Base-by-base conservation (phyloP, 35 echinoderm and acorn worm species). In the Apostichopus parvimensis region DNA sequence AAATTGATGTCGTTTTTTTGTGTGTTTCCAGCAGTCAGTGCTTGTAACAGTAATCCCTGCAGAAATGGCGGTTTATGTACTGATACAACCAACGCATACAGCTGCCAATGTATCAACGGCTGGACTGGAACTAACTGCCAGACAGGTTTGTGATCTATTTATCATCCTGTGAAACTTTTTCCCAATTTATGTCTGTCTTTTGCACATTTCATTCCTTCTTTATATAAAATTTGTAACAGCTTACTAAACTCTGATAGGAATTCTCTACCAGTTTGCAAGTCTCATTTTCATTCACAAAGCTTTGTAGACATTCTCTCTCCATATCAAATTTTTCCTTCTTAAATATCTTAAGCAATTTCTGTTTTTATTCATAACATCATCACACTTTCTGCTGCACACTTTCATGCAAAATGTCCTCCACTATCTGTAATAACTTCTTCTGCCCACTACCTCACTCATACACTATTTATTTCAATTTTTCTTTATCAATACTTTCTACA, bases 11-110 rank as follows among this genome's bases (percentile, higher is more conserved):
- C 34, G 4, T 45, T 45, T 3, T 3, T 45, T 45, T 45, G 2
- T 45, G 34, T 45, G 34, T 45, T 45, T 45, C 34, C 7, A 61
- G 9, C 21, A 92, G 66, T 61, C 64, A 65, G 70, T 62, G 52
- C 83, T 11, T 93, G 92, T 87, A 61, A 24, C 73, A 80, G 70
- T 52, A 78, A 14, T 56, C 92, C 92, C 26, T 93, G 92, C 26
- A 58, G 52, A 25, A 91, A 91, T 79, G 55, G 55, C 6, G 89
- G 73, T 78, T 53, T 79, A 1, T 91, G 89, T 79, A 17, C 5
- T 1, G 15, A 52, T 12, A 79, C 5, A 60, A 15, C 25, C 24
- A 84, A 58, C 21, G 56, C 17, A 21, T 84, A 84, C 81, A 84
- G 9, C n/a, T 91, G 89, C n/a, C 89, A 91, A 59, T 91, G 73